phyloP scores from a whole-genome alignment of 2,113 vertebrate species.

The Polyodon spathula region DNA sequence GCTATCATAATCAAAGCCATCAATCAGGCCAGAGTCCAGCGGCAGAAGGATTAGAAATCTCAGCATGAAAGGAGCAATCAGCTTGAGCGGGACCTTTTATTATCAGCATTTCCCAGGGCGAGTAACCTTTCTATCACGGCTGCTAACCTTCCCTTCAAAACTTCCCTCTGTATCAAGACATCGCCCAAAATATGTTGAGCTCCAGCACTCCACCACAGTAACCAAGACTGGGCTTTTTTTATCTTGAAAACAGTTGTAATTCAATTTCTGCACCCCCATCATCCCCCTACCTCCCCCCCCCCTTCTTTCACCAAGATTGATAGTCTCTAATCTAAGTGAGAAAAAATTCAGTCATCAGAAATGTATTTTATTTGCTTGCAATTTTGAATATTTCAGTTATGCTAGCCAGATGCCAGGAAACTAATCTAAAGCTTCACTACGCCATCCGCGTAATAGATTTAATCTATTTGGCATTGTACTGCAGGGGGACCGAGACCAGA shows the following conservation, averaged over 20 bases:
- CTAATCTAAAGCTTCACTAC: slow-evolving; percentile 10
- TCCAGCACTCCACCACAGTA: background rate
- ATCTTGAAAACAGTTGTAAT: slow-evolving; percentile 2
- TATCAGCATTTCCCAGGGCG: slow-evolving; percentile 13
- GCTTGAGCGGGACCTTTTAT: slow-evolving; percentile 3
- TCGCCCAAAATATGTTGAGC: background rate
- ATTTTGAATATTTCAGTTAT: background rate
- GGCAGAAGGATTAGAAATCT: background rate
- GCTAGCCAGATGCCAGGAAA: slow-evolving; percentile 8
- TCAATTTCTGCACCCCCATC: background rate
- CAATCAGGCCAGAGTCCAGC: slow-evolving; percentile 12
- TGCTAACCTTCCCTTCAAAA: slow-evolving; percentile 31
- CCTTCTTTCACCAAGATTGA: background rate
- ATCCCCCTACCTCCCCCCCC: background rate
- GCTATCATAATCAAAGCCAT: slow-evolving; percentile 17
- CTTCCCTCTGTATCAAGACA: slow-evolving; percentile 24
- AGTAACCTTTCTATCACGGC: slow-evolving; percentile 20
- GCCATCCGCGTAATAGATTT: slow-evolving; percentile 11
- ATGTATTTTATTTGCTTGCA: slow-evolving; percentile 12
- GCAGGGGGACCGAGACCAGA: slow-evolving; percentile 11
- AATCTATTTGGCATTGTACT: slow-evolving; percentile 13
- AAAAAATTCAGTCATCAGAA: slow-evolving; percentile 2
- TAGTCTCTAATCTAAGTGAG: background rate
- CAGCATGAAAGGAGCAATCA: slow-evolving; percentile 14
- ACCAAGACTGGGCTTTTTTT: background rate